Percentiles rank a stretch among this genome's conserved stretches.
phyloP scores from a whole-genome alignment of 2,888 invertebrate genomes.

The Apocheima hispidaria region DNA sequence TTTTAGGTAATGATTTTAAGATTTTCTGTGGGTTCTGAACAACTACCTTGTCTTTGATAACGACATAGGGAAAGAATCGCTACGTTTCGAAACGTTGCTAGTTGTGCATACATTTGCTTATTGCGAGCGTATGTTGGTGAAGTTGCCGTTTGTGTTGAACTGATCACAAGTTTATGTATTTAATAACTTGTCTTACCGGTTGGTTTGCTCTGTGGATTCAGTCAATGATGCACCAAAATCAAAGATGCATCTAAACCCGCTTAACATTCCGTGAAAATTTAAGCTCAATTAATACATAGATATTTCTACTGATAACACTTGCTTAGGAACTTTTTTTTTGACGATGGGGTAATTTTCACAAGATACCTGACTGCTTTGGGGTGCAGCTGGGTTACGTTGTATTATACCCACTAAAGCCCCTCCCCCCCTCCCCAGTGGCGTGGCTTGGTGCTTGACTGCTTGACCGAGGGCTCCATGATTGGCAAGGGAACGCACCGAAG shows the following conservation, averaged over 20 bases:
- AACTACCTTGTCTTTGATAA: slow-evolving; percentile 42
- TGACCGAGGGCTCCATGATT: too few relatives aligned
- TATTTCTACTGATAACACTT: not conserved
- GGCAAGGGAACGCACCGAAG: too few relatives aligned
- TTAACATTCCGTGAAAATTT: not conserved
- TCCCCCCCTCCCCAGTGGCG: too few relatives aligned
- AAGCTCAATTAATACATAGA: not conserved
- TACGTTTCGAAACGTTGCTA: slow-evolving; percentile 47
- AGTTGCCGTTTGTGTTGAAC: slow-evolving; percentile 16
- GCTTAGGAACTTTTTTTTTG: too few relatives aligned
- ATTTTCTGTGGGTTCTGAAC: slow-evolving; percentile 11
- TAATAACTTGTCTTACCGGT: slow-evolving; percentile 13
- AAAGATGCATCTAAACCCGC: not conserved
- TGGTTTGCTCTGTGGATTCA: not conserved
- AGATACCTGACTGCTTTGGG: too few relatives aligned
- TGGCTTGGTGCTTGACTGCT: too few relatives aligned
- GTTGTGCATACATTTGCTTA: slow-evolving; percentile 40
- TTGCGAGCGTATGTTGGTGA: slow-evolving; percentile 27
- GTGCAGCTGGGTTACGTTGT: too few relatives aligned
- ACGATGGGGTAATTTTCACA: too few relatives aligned
- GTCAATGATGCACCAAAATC: not conserved
- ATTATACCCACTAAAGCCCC: too few relatives aligned
- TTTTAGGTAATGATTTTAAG: not conserved
- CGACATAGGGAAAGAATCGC: slow-evolving; percentile 51
- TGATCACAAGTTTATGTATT: slow-evolving; percentile 27